phyloP scores from a whole-genome alignment of 2,113 vertebrate species.

The Bothrops jararaca region DNA sequence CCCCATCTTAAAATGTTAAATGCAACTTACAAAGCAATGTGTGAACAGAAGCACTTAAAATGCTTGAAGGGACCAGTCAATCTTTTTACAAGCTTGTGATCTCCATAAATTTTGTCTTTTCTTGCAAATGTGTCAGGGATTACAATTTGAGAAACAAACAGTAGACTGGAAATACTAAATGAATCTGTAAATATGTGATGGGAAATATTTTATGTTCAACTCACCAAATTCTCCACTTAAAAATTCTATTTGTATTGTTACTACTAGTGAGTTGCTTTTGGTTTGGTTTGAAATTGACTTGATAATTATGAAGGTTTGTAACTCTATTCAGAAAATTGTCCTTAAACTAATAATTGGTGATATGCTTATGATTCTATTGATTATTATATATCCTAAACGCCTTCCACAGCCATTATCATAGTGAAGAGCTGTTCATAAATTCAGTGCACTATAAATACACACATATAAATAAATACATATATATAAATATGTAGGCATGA shows the following conservation, averaged over 20 bases:
- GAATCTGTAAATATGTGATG: not conserved
- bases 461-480: not conserved
- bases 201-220: not conserved
- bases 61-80: slow-evolving; percentile 10
- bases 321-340: not conserved
- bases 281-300: not conserved
- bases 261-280: not conserved
- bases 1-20: slow-evolving; percentile 36
- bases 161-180: not conserved
- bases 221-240: not conserved
- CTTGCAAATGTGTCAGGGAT: not conserved
- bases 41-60: slow-evolving; percentile 15
- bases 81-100: slow-evolving; percentile 14
- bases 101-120: slow-evolving; percentile 26
- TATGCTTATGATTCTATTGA: not conserved
- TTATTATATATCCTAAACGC: not conserved
- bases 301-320: not conserved
- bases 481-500: not conserved
- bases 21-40: not conserved
- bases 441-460: not conserved
- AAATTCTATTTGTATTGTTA: not conserved
- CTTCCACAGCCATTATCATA: not conserved
- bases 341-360: not conserved
- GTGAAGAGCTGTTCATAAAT: not conserved
- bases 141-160: not conserved